A percentile compares a stretch with the other conserved stretches of the same genome.
phyloP scores from a whole-genome alignment of 2,888 invertebrate genomes.

The Heliconius charithonia region DNA sequence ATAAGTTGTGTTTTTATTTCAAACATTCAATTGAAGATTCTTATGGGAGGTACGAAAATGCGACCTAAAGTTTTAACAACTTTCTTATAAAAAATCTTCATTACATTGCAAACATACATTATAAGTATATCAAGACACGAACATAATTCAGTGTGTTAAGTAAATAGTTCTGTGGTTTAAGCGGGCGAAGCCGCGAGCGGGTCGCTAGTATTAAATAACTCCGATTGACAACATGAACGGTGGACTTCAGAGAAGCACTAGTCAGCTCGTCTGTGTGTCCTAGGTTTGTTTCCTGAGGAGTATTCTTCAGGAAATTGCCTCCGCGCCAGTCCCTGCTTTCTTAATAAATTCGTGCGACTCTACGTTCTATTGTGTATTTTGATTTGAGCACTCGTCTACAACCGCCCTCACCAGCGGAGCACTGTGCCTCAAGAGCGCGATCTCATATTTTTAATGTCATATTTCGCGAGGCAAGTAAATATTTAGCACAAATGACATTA shows the following conservation, averaged over 20 bases:
- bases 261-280: slow-evolving; percentile 10
- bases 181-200: too few relatives aligned
- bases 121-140: too few relatives aligned
- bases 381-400: slow-evolving; percentile 12
- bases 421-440: neutral
- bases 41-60: too few relatives aligned
- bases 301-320: slow-evolving; percentile 58
- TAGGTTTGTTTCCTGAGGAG: slow-evolving; percentile 35
- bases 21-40: too few relatives aligned
- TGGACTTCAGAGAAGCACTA: neutral
- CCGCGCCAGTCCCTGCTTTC: slow-evolving; percentile 34
- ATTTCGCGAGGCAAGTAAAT: neutral
- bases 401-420: slow-evolving; percentile 2
- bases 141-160: too few relatives aligned
- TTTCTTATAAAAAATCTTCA: too few relatives aligned
- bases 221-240: neutral
- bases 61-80: too few relatives aligned
- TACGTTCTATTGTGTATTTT: slow-evolving; percentile 21
- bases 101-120: too few relatives aligned
- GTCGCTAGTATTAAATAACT: neutral
- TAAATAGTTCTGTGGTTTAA: too few relatives aligned
- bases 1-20: too few relatives aligned
- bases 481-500: neutral
- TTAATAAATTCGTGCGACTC: slow-evolving; percentile 28
- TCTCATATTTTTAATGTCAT: neutral